A percentile compares a stretch with the other conserved stretches of the same genome.
These are phyloP conservation scores for Rhinoderma darwinii DNA, from an alignment of 2,113 vertebrate species.

Conservation along the genomic window DNA sequence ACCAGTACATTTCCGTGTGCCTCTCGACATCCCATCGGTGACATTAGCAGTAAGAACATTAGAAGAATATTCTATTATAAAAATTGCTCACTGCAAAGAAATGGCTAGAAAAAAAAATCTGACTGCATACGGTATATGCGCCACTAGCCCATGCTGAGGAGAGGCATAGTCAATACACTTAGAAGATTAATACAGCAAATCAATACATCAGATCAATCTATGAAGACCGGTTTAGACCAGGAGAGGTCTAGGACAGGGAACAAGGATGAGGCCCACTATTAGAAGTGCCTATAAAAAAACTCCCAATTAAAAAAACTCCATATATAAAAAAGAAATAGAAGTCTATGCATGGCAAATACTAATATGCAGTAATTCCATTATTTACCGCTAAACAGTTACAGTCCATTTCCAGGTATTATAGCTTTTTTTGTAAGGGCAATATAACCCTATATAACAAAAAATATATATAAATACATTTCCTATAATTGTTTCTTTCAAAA, in stretches of 20 bases:
- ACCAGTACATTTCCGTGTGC: neutral
- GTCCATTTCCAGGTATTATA: neutral
- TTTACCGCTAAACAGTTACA: neutral
- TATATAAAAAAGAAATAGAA: neutral
- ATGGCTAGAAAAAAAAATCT: neutral
- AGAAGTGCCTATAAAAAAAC: neutral
- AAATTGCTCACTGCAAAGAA: conserved; percentile 4
- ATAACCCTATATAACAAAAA: neutral
- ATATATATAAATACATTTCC: neutral
- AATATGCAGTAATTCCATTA: too few species aligned
- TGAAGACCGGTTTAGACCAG: neutral
- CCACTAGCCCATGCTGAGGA: neutral
- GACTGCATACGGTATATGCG: neutral
- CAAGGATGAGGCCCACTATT: neutral
- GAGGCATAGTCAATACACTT: neutral
- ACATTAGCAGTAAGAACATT: neutral
- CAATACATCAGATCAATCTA: neutral
- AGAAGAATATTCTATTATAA: neutral
- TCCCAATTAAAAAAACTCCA: neutral
- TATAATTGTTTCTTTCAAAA: neutral
- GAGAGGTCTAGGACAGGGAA: neutral
- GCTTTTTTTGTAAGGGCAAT: neutral
- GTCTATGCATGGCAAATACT: too few species aligned
- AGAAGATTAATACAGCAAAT: conserved; percentile 6
- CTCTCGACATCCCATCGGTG: neutral